phyloP scores from a whole-genome alignment of 2,113 vertebrate species.

The Ovis canadensis region DNA sequence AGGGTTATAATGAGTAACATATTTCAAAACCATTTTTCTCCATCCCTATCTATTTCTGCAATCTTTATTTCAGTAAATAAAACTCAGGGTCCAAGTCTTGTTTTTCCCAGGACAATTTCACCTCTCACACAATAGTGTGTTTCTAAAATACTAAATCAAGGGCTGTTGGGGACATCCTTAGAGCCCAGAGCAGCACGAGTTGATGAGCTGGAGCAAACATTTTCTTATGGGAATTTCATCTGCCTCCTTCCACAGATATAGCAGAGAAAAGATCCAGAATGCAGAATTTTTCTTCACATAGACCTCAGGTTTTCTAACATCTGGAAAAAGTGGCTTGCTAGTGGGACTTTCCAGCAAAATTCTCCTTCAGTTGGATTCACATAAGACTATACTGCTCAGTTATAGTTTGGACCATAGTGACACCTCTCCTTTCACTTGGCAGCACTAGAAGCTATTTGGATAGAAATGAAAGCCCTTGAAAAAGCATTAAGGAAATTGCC shows the following conservation, averaged over 20 bases:
- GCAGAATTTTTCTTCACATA: conserved; percentile 53
- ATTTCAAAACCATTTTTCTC: conserved; percentile 77
- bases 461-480: conserved; percentile 73
- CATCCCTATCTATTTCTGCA: conserved; percentile 74
- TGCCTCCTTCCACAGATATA: conserved; percentile 57
- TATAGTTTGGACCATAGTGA: conserved; percentile 67
- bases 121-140: conserved; percentile 30
- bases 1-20: conserved; percentile 79
- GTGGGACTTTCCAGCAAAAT: conserved; percentile 77
- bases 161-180: conserved; percentile 37
- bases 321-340: conserved; percentile 81
- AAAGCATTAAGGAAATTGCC: conserved; percentile 73
- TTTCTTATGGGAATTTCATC: conserved; percentile 72
- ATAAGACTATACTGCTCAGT: conserved; percentile 71
- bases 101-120: conserved; percentile 43
- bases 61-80: conserved; percentile 78
- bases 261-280: conserved; percentile 66
- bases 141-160: conserved; percentile 53
- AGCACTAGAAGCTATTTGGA: conserved; percentile 66
- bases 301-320: conserved; percentile 79
- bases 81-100: conserved; percentile 48
- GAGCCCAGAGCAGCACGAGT: conserved; percentile 18
- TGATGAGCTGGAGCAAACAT: conserved; percentile 65
- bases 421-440: conserved; percentile 77
- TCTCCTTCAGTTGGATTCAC: conserved; percentile 76